A percentile compares a stretch with the other conserved stretches of the same genome.
Evolutionary conservation across 2,797 vertebrate species (phyloP).

Genomic region (Hyperoplus immaculatus): DNA sequence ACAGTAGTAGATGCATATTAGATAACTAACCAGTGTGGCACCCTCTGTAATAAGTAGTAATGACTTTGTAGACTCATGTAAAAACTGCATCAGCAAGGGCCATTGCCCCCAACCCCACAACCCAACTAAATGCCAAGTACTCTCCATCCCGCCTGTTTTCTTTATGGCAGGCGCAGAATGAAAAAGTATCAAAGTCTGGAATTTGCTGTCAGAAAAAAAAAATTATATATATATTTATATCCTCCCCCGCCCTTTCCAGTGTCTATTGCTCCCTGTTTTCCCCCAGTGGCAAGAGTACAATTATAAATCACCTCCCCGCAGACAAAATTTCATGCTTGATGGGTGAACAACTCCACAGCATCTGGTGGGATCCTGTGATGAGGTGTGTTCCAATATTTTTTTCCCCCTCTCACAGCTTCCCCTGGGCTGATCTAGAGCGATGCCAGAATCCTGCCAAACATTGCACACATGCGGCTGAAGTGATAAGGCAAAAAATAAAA

Average conservation of each 20-base stretch:
- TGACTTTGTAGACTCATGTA: slow-evolving; percentile 60
- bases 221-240: slow-evolving; percentile 42
- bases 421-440: slow-evolving; percentile 61
- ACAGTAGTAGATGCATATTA: slow-evolving; percentile 1
- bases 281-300: slow-evolving; percentile 75
- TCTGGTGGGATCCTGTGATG: slow-evolving; percentile 82
- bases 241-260: slow-evolving; percentile 20
- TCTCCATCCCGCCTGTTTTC: slow-evolving; percentile 14
- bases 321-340: slow-evolving; percentile 85
- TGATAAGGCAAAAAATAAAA: slow-evolving; percentile 63
- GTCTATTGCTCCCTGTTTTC: slow-evolving; percentile 41
- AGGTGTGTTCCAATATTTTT: slow-evolving; percentile 68
- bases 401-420: slow-evolving; percentile 65
- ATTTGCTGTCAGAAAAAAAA: slow-evolving; percentile 59
- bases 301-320: slow-evolving; percentile 85
- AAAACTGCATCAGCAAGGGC: slow-evolving; percentile 54
- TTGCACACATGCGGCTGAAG: slow-evolving; percentile 64
- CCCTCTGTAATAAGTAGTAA: slow-evolving; percentile 44
- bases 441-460: slow-evolving; percentile 73
- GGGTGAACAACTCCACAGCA: slow-evolving; percentile 81
- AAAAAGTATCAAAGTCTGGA: slow-evolving; percentile 73
- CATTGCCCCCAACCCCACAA: slow-evolving; percentile 48
- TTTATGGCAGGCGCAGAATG: slow-evolving; percentile 53
- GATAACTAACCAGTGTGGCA: slow-evolving; percentile 12
- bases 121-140: slow-evolving; percentile 46